Percentiles rank a stretch among this genome's conserved stretches.
These are phyloP conservation scores for Phaedon cochleariae DNA, from an alignment of 2,888 invertebrate genomes.

Conservation along the genomic window DNA sequence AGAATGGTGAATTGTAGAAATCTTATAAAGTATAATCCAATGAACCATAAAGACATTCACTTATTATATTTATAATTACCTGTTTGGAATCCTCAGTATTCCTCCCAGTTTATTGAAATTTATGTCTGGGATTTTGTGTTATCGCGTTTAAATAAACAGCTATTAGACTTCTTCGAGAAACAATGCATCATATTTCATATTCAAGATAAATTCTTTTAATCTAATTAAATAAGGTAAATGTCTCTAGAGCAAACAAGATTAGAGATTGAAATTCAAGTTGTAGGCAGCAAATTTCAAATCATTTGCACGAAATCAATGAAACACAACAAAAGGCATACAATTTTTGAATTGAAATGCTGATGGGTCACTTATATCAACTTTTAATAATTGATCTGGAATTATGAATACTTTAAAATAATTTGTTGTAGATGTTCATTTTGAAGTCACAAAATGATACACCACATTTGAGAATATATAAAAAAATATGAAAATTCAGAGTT, in stretches of 20 bases:
- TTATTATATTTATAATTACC: not conserved
- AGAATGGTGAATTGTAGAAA: constrained; percentile 4
- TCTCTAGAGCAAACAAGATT: not conserved
- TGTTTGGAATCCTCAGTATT: not conserved
- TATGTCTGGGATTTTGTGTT: not conserved
- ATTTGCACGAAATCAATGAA: too few species aligned
- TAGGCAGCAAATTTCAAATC: too few species aligned
- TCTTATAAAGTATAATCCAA: constrained; percentile 8
- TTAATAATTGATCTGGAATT: too few species aligned
- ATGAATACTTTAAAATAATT: too few species aligned
- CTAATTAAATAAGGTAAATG: not conserved
- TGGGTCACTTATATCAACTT: too few species aligned
- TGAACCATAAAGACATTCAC: not conserved
- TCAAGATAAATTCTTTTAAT: not conserved
- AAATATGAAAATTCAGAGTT: too few species aligned
- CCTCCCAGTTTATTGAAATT: constrained; percentile 7
- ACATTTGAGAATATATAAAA: too few species aligned
- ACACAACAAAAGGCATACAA: too few species aligned
- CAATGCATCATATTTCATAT: not conserved
- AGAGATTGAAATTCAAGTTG: too few species aligned
- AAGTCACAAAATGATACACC: too few species aligned
- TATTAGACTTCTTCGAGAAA: not conserved
- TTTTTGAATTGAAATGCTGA: too few species aligned
- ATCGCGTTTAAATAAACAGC: not conserved
- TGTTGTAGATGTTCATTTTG: too few species aligned